These are phyloP conservation scores for Spialia ferax DNA, from an alignment of 2,888 invertebrate species.

Conservation along the genomic window DNA sequence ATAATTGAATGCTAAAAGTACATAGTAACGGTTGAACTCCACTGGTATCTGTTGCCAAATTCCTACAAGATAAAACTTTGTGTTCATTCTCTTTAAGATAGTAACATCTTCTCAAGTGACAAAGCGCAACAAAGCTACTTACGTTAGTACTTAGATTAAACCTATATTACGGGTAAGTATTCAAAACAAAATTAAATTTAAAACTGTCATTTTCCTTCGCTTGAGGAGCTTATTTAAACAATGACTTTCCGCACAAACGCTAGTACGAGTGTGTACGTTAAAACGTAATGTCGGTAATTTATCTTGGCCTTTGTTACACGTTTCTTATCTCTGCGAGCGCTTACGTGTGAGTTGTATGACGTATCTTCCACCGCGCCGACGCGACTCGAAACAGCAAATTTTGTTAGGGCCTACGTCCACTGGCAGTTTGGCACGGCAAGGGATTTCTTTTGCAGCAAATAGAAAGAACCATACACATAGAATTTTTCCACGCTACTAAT, in stretches of 20 bases:
- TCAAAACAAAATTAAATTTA: background rate
- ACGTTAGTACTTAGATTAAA: background rate
- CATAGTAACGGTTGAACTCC: background rate
- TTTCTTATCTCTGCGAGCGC: constrained; percentile 2
- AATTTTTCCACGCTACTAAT: too few species aligned
- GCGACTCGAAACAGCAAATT: background rate
- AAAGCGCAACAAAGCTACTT: too few species aligned
- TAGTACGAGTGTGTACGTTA: too few species aligned
- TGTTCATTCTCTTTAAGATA: too few species aligned
- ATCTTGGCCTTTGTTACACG: constrained; percentile 1
- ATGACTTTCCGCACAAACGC: background rate
- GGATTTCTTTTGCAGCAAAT: too few species aligned
- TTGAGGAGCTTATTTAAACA: background rate
- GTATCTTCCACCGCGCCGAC: background rate
- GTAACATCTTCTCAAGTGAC: too few species aligned
- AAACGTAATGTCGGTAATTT: constrained; percentile 1
- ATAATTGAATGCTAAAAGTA: background rate
- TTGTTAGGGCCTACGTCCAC: background rate
- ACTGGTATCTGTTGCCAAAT: too few species aligned
- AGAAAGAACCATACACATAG: too few species aligned
- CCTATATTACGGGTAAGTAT: background rate
- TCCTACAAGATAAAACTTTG: too few species aligned
- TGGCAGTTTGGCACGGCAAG: too few species aligned
- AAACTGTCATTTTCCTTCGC: background rate
- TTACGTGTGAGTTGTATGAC: background rate